Conservation (phyloP, 2,888 invertebrate genomes). For the Hybos culiciformis region DNA sequence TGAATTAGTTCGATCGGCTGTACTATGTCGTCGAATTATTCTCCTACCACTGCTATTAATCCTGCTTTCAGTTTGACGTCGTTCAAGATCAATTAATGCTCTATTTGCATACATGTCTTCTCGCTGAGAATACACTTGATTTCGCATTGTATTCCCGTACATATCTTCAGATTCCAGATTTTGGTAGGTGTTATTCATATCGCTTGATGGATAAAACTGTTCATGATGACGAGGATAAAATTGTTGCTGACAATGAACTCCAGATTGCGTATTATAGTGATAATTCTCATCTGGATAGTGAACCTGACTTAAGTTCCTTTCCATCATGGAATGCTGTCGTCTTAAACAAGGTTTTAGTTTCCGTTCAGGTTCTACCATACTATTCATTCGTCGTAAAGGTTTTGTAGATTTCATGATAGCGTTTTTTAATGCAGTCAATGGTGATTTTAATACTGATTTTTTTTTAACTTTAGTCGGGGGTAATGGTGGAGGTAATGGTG, state of each 20-base stretch:
- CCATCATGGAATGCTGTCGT: constrained; percentile 35
- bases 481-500: constrained; percentile 23
- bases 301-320: constrained; percentile 29
- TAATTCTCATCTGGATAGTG: constrained; percentile 29
- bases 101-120: constrained; percentile 35
- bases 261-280: constrained; percentile 1
- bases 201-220: constrained; percentile 18
- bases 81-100: constrained; percentile 33
- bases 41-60: constrained; percentile 19
- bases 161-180: constrained; percentile 33
- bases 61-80: constrained; percentile 27
- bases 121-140: constrained; percentile 14
- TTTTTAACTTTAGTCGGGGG: constrained; percentile 30
- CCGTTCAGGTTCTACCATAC: constrained; percentile 33
- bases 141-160: constrained; percentile 27
- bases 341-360: constrained; percentile 25
- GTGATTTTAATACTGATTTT: constrained; percentile 34
- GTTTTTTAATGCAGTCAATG: constrained; percentile 32
- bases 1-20: constrained; percentile 28
- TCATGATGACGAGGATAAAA: constrained; percentile 12
- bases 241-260: not conserved
- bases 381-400: constrained; percentile 33
- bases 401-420: constrained; percentile 32
- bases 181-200: constrained; percentile 32
- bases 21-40: constrained; percentile 33